A percentile compares a stretch with the other conserved stretches of the same genome.
Conservation (phyloP, 2,888 invertebrate genomes). For the Stenchaetothrips biformis region DNA sequence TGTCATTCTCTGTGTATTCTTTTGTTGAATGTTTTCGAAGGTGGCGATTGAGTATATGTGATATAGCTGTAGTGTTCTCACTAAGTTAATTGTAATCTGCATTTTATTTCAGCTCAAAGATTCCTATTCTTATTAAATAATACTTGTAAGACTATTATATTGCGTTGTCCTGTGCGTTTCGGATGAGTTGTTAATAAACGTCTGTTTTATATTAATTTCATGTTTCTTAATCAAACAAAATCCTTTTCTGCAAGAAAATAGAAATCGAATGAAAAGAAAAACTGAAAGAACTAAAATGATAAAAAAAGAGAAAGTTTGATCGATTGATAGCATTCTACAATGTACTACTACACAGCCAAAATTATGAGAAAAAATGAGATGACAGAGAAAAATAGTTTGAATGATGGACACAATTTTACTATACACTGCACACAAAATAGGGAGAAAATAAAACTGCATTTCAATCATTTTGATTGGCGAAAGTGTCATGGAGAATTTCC, state of each 20-base stretch:
- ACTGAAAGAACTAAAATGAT: neutral
- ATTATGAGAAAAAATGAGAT: too few species aligned
- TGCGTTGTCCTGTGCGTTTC: neutral
- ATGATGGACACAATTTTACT: too few species aligned
- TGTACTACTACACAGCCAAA: neutral
- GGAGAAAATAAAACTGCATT: too few species aligned
- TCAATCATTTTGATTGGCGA: too few species aligned
- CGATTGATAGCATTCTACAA: neutral
- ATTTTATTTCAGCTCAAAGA: slow-evolving; percentile 20
- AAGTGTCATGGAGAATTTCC: too few species aligned
- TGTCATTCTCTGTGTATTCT: neutral
- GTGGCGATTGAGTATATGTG: slow-evolving; percentile 2
- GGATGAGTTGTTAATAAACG: slow-evolving; percentile 21
- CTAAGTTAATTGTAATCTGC: slow-evolving; percentile 13
- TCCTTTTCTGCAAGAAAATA: neutral
- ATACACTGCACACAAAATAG: too few species aligned
- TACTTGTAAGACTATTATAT: slow-evolving; percentile 21
- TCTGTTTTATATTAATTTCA: slow-evolving; percentile 10
- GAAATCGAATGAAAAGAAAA: neutral
- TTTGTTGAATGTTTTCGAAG: neutral
- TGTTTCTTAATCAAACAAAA: neutral
- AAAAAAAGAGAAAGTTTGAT: neutral
- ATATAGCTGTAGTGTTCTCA: slow-evolving; percentile 20
- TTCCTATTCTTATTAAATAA: slow-evolving; percentile 16
- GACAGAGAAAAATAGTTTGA: too few species aligned